Conservation (phyloP, 2,113 vertebrate species). For the Macaca mulatta region DNA sequence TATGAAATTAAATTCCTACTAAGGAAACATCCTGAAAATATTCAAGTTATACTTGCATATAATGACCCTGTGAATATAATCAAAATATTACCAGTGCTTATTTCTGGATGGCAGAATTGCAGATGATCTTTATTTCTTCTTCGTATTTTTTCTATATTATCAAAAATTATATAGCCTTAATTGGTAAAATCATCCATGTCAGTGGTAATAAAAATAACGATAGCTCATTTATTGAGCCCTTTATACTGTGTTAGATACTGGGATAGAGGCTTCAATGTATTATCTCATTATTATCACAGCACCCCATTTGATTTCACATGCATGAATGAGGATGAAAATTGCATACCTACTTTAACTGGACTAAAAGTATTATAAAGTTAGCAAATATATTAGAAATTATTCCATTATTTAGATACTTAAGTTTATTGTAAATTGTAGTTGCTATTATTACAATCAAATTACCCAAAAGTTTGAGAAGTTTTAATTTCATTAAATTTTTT, state of each 20-base stretch:
- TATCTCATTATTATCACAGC: neutral
- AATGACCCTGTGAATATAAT: neutral
- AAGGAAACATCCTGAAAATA: constrained; percentile 35
- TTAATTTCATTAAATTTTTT: neutral
- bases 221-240: neutral
- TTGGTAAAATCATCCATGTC: neutral
- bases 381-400: neutral
- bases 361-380: neutral
- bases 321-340: neutral
- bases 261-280: neutral
- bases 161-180: neutral
- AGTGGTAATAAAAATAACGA: neutral
- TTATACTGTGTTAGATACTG: neutral
- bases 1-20: constrained; percentile 2
- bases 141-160: neutral
- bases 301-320: neutral
- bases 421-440: neutral
- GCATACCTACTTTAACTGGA: neutral
- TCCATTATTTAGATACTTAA: neutral
- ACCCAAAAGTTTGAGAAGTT: neutral
- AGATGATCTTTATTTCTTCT: constrained; percentile 22
- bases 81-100: neutral
- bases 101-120: neutral
- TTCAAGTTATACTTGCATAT: neutral
- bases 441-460: neutral